These are phyloP conservation scores for Peromyscus attwateri DNA, from an alignment of 2,797 vertebrate species.

Conservation along the genomic window DNA sequence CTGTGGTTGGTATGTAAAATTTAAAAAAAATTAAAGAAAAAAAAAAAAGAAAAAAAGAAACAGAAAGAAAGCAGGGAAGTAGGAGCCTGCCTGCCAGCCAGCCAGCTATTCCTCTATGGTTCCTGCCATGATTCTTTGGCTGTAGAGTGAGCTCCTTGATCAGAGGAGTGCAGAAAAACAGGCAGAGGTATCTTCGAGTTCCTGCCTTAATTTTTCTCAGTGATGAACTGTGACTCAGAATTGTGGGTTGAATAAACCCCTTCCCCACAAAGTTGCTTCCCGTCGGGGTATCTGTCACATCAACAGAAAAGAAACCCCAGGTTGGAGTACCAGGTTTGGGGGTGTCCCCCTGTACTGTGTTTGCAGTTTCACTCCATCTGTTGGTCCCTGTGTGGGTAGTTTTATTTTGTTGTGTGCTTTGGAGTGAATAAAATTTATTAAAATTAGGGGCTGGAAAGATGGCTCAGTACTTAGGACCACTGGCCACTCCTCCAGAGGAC, in stretches of 20 bases:
- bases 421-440: background rate
- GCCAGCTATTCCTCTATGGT: background rate
- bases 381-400: background rate
- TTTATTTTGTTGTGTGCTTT: background rate
- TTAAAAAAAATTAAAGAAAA: no score
- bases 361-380: no score
- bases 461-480: background rate
- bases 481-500: background rate
- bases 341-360: no score
- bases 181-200: background rate
- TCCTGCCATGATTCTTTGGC: background rate
- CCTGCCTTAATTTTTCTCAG: background rate
- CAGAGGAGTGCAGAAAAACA: background rate
- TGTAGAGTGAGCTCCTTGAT: background rate
- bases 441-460: background rate
- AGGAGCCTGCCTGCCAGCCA: background rate
- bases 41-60: no score
- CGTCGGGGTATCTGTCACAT: background rate
- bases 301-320: background rate
- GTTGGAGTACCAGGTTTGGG: background rate
- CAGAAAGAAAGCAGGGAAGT: background rate
- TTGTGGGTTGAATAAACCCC: background rate
- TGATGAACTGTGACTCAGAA: background rate
- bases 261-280: background rate
- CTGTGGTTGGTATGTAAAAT: no score